Evolutionary conservation across 2,888 invertebrate genomes (phyloP).

Genomic region (Leucophenga montana): DNA sequence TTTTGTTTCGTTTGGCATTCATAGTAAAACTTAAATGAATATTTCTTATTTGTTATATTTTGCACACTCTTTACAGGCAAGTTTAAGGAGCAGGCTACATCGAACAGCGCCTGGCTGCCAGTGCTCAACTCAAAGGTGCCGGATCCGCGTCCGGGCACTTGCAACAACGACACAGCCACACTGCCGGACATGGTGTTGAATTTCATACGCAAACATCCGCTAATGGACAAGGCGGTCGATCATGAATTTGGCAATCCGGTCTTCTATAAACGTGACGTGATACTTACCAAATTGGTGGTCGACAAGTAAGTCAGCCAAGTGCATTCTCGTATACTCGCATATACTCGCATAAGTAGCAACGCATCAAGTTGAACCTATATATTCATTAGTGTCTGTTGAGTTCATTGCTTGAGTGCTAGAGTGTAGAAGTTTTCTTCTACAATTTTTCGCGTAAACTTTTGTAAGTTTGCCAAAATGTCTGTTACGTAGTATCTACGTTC

Average conservation of each 20-base stretch:
- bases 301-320: constrained; percentile 77
- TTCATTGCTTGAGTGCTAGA: constrained; percentile 30
- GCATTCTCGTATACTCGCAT: neutral
- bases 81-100: constrained; percentile 96
- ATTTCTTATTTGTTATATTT: neutral
- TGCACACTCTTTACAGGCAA: constrained; percentile 61
- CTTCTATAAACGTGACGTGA: constrained; percentile 91
- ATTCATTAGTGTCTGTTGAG: constrained; percentile 54
- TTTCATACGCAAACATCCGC: constrained; percentile 96
- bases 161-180: constrained; percentile 93
- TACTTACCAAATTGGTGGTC: constrained; percentile 92
- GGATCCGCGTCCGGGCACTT: constrained; percentile 93
- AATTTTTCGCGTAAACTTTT: neutral
- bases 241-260: constrained; percentile 95
- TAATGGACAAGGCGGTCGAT: constrained; percentile 97
- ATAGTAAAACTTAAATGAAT: neutral
- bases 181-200: constrained; percentile 94
- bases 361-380: constrained; percentile 33
- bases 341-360: neutral
- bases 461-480: constrained; percentile 13
- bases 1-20: constrained; percentile 37
- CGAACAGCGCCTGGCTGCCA: constrained; percentile 95
- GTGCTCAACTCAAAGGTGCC: constrained; percentile 93
- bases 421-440: neutral
- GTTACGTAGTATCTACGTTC: constrained; percentile 6